Evolutionary conservation across 1,140 invertebrate species (phyloP), one percentile per base, ranked within the genome.

Genomic region (Plutomurus gul): DNA sequence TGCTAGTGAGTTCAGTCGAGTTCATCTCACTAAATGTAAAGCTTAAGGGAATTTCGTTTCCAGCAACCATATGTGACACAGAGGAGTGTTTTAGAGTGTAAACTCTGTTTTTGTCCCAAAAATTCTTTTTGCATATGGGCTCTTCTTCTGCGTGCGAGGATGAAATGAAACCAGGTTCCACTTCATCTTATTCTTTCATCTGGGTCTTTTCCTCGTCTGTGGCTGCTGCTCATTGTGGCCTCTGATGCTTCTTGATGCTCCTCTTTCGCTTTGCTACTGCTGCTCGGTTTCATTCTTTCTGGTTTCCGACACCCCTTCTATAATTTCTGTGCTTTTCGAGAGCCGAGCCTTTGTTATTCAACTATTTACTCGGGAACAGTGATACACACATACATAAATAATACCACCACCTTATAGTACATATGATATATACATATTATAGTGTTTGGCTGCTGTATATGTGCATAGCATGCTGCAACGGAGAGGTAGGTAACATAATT

Each of bases 111-210:
- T 46, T 72, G 70, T 72, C 70, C 70, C 70, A 72, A 72, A 72
- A 72, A 72, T 72, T 72, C 70, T 72, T 72, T 72, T 72, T 72
- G 70, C 70, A 72, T 72, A 72, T 72, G 70, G 70, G 18, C 40
- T 72, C 25, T n/a, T 40, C 37, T 20, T n/a, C n/a, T n/a, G n/a
- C n/a, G n/a, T n/a, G n/a, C n/a, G 11, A 27, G 56, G 6, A 56
- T 13, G 25, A 56, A 1, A 25, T n/a, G 27, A 65, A 27, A 65
- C 27, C 56, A 65, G 56, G 27, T 65, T 65, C 13, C 36, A 65
- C 56, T 65, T 65, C 56, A 65, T 65, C 56, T 65, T 65, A 65
- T 36, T 65, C 56, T 65, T 33, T 65, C 56, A 65, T 65, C 56
- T 65, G 56, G 51, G 11, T 16, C 25, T 65, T 65, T 65, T 65